These are phyloP conservation scores for Stomatorhinus walkeri DNA, from an alignment of 2,797 vertebrate species.

Conservation along the genomic window DNA sequence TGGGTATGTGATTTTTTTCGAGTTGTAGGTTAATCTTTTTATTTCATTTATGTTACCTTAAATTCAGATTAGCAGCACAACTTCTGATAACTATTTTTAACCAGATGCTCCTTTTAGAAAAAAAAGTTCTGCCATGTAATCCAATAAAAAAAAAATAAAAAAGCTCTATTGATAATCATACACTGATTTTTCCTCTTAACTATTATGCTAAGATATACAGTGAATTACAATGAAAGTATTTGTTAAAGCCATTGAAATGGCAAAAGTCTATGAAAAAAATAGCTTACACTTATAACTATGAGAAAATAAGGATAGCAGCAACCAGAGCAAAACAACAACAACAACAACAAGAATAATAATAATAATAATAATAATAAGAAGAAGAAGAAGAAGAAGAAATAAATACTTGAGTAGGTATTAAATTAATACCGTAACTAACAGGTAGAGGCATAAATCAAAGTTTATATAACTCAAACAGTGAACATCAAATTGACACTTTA, in stretches of 20 bases:
- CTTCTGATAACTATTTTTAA: not conserved
- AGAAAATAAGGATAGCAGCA: not conserved
- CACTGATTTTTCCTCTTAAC: not conserved
- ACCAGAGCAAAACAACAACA: not conserved
- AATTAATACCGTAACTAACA: not conserved
- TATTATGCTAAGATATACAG: not conserved
- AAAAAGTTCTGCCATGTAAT: not conserved
- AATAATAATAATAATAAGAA: not conserved
- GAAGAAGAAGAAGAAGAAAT: not conserved
- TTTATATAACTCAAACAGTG: not conserved
- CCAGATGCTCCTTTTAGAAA: not conserved
- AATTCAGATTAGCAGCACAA: not conserved
- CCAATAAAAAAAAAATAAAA: not conserved
- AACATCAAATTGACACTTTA: slow-evolving; percentile 1
- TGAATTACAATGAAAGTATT: not conserved
- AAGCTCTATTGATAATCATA: not conserved
- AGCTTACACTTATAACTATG: not conserved
- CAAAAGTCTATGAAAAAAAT: not conserved
- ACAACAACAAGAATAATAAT: not conserved
- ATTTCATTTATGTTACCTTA: not conserved
- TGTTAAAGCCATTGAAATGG: not conserved
- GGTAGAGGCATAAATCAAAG: not conserved
- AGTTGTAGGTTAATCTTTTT: not conserved
- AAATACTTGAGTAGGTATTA: not conserved
- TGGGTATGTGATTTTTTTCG: not conserved